Percentiles rank a stretch among this genome's conserved stretches.
These are phyloP conservation scores for Hartigia nigra DNA, from an alignment of 2,888 invertebrate species.

Conservation along the genomic window DNA sequence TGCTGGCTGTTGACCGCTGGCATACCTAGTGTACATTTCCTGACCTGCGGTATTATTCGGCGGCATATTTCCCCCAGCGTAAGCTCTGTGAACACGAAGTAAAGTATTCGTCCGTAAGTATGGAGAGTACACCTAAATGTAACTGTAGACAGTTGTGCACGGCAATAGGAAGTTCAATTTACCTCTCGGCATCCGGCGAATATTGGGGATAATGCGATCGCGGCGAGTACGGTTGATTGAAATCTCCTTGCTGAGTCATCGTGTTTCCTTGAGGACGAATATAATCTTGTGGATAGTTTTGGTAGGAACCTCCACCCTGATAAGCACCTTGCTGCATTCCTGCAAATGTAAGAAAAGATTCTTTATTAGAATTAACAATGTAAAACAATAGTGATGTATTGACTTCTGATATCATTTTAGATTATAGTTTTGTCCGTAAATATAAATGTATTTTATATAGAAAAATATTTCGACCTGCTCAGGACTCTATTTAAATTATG, in stretches of 20 bases:
- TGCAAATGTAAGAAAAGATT: constrained; percentile 36
- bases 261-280: constrained; percentile 61
- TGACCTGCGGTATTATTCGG: constrained; percentile 59
- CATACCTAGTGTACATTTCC: constrained; percentile 65
- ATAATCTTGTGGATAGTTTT: constrained; percentile 67
- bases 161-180: constrained; percentile 17
- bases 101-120: neutral
- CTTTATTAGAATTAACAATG: constrained; percentile 2
- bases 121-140: neutral
- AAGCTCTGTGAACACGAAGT: constrained; percentile 52
- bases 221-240: constrained; percentile 67
- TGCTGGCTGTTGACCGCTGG: constrained; percentile 58
- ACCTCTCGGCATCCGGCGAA: constrained; percentile 63
- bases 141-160: neutral
- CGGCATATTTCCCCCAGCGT: constrained; percentile 60
- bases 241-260: constrained; percentile 62
- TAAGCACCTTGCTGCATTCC: constrained; percentile 66
- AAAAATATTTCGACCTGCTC: neutral
- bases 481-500: neutral
- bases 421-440: neutral
- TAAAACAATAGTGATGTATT: constrained; percentile 8
- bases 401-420: neutral
- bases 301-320: constrained; percentile 65
- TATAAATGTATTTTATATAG: neutral
- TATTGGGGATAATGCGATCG: constrained; percentile 66